Conservation (phyloP, 2,888 invertebrate species). For the Parochlus steinenii region DNA sequence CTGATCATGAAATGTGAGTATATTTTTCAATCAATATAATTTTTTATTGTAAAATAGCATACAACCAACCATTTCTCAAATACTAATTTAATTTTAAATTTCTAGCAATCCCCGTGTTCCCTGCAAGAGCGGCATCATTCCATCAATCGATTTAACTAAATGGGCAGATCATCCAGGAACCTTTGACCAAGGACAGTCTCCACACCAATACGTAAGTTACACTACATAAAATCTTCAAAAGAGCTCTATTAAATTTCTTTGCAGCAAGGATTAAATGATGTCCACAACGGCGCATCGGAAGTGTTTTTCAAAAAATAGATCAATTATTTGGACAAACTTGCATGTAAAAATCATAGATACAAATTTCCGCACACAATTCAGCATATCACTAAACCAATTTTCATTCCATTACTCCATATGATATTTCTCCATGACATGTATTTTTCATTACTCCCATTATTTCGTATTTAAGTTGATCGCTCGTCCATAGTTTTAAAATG, state of each 20-base stretch:
- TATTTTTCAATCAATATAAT: no score
- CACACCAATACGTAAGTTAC: conserved; percentile 50
- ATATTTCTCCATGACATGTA: no score
- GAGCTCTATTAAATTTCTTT: not conserved
- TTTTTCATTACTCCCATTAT: not conserved
- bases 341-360: not conserved
- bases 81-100: conserved; percentile 17
- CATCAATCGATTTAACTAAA: conserved; percentile 72
- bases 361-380: not conserved
- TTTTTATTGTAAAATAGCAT: no score
- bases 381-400: conserved; percentile 1
- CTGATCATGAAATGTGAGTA: conserved; percentile 84
- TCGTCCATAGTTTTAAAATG: no score
- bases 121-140: conserved; percentile 74
- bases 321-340: not conserved
- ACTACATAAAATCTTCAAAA: conserved; percentile 32
- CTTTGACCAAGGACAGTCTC: conserved; percentile 33
- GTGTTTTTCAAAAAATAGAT: not conserved
- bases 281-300: not conserved
- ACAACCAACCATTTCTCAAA: not conserved
- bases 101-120: conserved; percentile 82
- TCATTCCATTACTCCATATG: not conserved
- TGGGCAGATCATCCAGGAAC: no score
- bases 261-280: not conserved
- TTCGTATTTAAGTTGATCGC: no score